Evolutionary conservation across 2,797 vertebrate species (phyloP), one percentile per base, ranked within the genome.

Genomic region (Staurois parvus): DNA sequence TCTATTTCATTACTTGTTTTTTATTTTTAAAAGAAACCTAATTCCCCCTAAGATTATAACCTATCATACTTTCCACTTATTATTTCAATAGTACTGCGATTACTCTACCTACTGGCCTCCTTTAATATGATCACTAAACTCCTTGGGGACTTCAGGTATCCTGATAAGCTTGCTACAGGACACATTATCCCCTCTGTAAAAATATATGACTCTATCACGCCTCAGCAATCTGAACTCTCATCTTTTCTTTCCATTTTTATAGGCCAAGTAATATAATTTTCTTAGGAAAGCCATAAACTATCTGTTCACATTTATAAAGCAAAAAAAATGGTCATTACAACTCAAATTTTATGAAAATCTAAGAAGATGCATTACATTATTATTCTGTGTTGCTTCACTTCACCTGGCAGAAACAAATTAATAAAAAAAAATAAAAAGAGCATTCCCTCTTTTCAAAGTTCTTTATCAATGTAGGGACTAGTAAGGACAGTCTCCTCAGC

Each of bases 281-380:
- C 45, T 87, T 37, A 85, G 52, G 76, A 74, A 86, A 90, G 84
- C 84, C 89, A 77, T n/a, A 79, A 88, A 76, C 89, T 89, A 79
- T 87, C 88, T 88, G 85, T 91, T 92, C 29, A 29, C 79, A 89
- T 90, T 91, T 91, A 86, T 15, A 17, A 91, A 74, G 68, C 10
- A 64, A 85, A 88, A 48, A 45, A 76, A 83, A 74, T 24, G 87
- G 84, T 66, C 88, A 88, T 88, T 85, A 87, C 88, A 66, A 82
- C 70, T 88, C 87, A 85, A 84, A 81, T 84, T 91, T 86, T 89
- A 89, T 77, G 87, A 88, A 87, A 82, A 85, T 73, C 84, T 28
- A 1, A 9, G 81, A 85, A 88, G 88, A 89, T 73, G 59, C 26
- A 26, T 79, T 90, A 89, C 8, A 81, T 70, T 34, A 56, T 30